Evolutionary conservation across 1,140 invertebrate genomes (phyloP), one percentile per base, ranked within the genome.

Genomic region (Anastatus disparis): DNA sequence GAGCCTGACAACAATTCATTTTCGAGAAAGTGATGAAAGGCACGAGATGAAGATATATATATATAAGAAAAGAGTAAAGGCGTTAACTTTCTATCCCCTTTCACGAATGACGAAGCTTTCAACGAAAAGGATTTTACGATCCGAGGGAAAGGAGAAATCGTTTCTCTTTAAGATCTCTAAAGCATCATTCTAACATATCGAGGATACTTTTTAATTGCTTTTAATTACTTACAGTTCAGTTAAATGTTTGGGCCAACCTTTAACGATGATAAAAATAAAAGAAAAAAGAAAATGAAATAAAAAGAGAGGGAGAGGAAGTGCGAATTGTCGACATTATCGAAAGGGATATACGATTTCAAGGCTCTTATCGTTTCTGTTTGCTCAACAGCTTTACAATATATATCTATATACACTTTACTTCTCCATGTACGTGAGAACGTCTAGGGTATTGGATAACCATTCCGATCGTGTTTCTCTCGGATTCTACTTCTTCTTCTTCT

Each of bases 121-220:
- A 6, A 12, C 35, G 35, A 6, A n/a, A 15, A 3, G 9, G 9
- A 44, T 44, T 44, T 44, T 44, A n/a, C 40, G 9, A 10, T 3
- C 40, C 9, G 40, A 15, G 15, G 40, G 15, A 44, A 44, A 15
- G 15, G 40, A n/a, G 40, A 44, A n/a, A 15, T 3, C 40, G 15
- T 44, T 44, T 44, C 40, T 13, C 15, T 7, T 13, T 10, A n/a
- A n/a, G n/a, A n/a, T n/a, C n/a, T n/a, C n/a, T n/a, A n/a, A n/a
- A n/a, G n/a, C n/a, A n/a, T n/a, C n/a, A n/a, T n/a, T 44, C 15
- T 6, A 15, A 44, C 40, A 44, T 44, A 44, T 44, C 40, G 40
- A 12, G 12, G 9, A 44, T 44, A 50, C 46, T 50, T 50, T n/a
- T 50, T 50, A 50, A 50, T 50, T 50, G 46, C 46, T 50, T 50